These are phyloP conservation scores for Mormyrus lacerda DNA, from an alignment of 2,113 vertebrate genomes.

Conservation along the genomic window DNA sequence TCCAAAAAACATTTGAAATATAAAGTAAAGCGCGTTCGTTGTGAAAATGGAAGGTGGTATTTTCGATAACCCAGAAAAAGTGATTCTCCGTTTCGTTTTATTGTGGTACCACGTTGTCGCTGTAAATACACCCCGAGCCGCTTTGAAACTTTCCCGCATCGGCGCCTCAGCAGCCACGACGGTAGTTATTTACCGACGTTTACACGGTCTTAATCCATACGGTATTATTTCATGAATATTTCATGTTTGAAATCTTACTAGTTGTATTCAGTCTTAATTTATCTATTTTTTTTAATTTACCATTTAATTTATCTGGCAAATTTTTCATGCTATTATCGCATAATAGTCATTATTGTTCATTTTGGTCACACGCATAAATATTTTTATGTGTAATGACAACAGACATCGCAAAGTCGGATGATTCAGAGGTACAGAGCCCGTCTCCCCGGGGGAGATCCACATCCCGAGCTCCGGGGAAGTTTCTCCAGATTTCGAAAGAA, in stretches of 20 bases:
- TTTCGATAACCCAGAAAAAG: neutral
- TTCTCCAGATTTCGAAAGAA: neutral
- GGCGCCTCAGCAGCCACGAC: neutral
- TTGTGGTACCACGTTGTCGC: neutral
- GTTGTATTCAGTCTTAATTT: neutral
- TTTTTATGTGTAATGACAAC: neutral
- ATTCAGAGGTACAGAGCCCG: neutral
- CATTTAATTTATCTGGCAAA: neutral
- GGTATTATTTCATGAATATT: neutral
- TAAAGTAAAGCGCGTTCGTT: neutral
- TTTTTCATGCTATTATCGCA: neutral
- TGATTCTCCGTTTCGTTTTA: neutral
- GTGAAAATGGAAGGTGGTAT: neutral
- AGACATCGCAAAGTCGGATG: neutral
- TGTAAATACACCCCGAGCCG: neutral
- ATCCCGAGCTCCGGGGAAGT: neutral
- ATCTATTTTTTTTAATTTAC: too few species aligned
- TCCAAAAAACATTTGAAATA: neutral
- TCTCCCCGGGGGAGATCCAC: neutral
- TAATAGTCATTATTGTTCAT: neutral
- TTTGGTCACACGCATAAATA: neutral
- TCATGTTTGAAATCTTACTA: neutral
- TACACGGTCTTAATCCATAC: neutral
- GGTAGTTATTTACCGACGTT: neutral
- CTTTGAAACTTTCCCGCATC: neutral